Evolutionary conservation across 2,797 vertebrate species (phyloP), one percentile per base, ranked within the genome.

Genomic region (Centropyge bicolor): DNA sequence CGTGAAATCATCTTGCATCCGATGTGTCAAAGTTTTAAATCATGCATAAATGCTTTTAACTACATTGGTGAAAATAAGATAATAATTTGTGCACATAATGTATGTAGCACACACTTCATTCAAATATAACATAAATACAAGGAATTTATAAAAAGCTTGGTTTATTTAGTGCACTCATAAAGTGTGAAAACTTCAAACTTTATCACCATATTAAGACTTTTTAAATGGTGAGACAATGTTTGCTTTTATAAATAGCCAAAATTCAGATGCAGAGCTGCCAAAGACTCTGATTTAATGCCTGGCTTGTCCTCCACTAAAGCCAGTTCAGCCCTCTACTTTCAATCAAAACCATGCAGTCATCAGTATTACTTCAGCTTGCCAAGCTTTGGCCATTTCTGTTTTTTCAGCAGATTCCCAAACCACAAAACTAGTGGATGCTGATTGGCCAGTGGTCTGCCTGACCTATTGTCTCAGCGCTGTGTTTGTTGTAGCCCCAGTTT

Each of bases 351-450:
- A 83, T 89, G 80, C 87, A 86, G 92, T 95, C 94, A 95, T 95
- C 94, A 94, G 73, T 93, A 94, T 95, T 87, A 77, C 89, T 91
- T 88, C 86, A 94, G 84, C 84, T 65, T 83, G 83, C 86, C 86
- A 78, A 83, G 86, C 91, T 83, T 84, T 80, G 80, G 55, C 46
- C 88, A 62, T 87, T 95, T 95, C 77, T 95, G 94, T 95, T 92
- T 94, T 93, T 95, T 95, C 94, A 95, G 94, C 94, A 96, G 92
- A 95, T 95, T 95, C 93, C 91, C 90, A 92, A 93, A 89, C 84
- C 83, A 93, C 91, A 94, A 92, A 94, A 92, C 86, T 84, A 88
- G 71, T 74, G 63, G 16, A 6, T 74, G 76, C 86, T 94, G 92
- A 95, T 95, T 95, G 94, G 93, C 85, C 91, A 11, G 73, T 52